Conservation (phyloP, 1,140 invertebrate genomes). For the Lucilia cuprina region DNA sequence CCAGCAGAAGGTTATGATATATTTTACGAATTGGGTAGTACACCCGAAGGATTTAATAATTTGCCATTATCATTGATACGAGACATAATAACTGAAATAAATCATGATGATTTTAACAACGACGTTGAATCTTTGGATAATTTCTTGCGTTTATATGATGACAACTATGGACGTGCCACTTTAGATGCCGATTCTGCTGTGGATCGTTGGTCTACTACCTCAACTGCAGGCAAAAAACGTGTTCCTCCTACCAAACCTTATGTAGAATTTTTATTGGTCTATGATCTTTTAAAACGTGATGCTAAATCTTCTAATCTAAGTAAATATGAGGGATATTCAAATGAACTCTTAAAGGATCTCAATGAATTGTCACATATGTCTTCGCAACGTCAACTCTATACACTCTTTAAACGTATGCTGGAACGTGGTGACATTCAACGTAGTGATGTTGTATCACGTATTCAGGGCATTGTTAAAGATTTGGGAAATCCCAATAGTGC, state of each 20-base stretch:
- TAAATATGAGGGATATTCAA: slow-evolving; percentile 59
- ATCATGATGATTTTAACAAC: slow-evolving; percentile 54
- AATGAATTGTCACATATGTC: slow-evolving; percentile 51
- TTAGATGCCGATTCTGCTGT: slow-evolving; percentile 55
- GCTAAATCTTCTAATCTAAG: slow-evolving; percentile 58
- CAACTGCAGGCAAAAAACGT: slow-evolving; percentile 60
- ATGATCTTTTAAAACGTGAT: slow-evolving; percentile 61
- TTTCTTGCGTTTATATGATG: slow-evolving; percentile 59
- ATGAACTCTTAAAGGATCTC: slow-evolving; percentile 53
- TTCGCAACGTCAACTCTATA: slow-evolving; percentile 53
- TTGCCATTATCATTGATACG: slow-evolving; percentile 54
- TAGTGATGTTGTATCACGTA: slow-evolving; percentile 56
- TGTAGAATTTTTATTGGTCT: slow-evolving; percentile 59
- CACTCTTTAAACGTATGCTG: slow-evolving; percentile 55
- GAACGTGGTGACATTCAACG: slow-evolving; percentile 55
- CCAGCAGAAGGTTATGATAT: slow-evolving; percentile 48
- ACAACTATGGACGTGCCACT: slow-evolving; percentile 56
- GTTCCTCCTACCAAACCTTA: slow-evolving; percentile 61
- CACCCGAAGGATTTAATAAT: slow-evolving; percentile 49
- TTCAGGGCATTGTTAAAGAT: slow-evolving; percentile 58
- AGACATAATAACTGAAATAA: slow-evolving; percentile 53
- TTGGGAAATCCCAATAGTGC: slow-evolving; percentile 54
- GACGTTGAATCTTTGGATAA: slow-evolving; percentile 60
- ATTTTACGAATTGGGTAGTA: slow-evolving; percentile 52
- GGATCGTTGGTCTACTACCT: slow-evolving; percentile 56